phyloP scores from a whole-genome alignment of 2,113 vertebrate genomes.

The Monopterus albus region DNA sequence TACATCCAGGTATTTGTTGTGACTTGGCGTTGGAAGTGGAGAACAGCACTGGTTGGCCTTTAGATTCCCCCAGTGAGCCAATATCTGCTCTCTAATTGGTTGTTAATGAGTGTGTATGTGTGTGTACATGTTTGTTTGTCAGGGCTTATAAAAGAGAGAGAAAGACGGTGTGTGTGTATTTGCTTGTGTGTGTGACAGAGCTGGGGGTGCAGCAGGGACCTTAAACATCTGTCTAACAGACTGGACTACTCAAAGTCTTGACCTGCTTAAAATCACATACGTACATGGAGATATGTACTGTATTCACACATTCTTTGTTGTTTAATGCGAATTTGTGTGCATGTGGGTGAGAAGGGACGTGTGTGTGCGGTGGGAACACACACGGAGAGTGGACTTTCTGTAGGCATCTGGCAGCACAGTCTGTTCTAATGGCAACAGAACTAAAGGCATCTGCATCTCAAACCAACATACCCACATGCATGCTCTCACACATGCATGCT shows the following conservation, averaged over 20 bases:
- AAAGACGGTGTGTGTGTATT: conserved; percentile 15
- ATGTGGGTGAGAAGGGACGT: not conserved
- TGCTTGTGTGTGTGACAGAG: conserved; percentile 34
- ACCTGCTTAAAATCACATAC: conserved; percentile 38
- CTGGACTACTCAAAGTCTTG: conserved; percentile 62
- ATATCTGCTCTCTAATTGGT: conserved; percentile 80
- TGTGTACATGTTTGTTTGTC: conserved; percentile 20
- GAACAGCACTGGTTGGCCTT: conserved; percentile 69
- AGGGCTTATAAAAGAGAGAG: conserved; percentile 14
- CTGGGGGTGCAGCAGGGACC: conserved; percentile 34
- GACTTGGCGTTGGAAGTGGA: conserved; percentile 66
- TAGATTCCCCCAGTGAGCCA: conserved; percentile 70
- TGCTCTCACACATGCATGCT: not conserved
- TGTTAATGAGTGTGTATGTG: conserved; percentile 72
- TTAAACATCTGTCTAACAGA: conserved; percentile 69
- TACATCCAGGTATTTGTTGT: conserved; percentile 72
- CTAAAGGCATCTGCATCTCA: conserved; percentile 49
- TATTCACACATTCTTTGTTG: conserved; percentile 12
- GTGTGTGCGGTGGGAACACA: not conserved
- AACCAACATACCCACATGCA: conserved; percentile 27
- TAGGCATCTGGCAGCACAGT: conserved; percentile 55
- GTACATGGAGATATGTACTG: too few relatives aligned
- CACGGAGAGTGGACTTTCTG: conserved; percentile 35
- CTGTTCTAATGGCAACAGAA: conserved; percentile 55
- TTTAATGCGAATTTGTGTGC: conserved; percentile 12